phyloP scores from a whole-genome alignment of 1,140 invertebrate species.

The Pantala flavescens region DNA sequence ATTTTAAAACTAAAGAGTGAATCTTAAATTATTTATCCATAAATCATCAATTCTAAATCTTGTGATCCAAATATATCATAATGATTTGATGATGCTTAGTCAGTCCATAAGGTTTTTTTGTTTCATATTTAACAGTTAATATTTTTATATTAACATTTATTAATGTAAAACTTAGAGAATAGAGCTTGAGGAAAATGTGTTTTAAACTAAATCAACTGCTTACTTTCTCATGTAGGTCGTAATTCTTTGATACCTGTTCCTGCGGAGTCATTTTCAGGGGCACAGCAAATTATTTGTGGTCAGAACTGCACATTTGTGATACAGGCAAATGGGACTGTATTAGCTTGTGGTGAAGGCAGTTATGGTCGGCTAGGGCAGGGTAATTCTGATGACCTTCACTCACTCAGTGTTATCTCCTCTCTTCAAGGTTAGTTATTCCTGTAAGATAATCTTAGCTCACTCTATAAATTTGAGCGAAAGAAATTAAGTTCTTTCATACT shows the following conservation, averaged over 20 bases:
- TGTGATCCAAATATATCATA: no score
- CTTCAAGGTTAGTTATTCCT: slow-evolving; percentile 42
- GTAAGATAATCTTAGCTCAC: neutral
- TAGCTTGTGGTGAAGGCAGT: slow-evolving; percentile 48
- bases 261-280: slow-evolving; percentile 38
- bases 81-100: no score
- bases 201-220: no score
- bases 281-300: slow-evolving; percentile 51
- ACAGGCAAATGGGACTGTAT: slow-evolving; percentile 43
- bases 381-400: slow-evolving; percentile 48
- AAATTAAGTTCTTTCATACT: neutral
- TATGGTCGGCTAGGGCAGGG: slow-evolving; percentile 48
- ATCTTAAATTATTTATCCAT: no score
- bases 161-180: no score
- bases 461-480: neutral
- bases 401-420: slow-evolving; percentile 49
- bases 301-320: slow-evolving; percentile 52
- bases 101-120: no score
- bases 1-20: no score
- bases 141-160: no score
- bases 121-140: no score
- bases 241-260: slow-evolving; percentile 33
- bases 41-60: no score
- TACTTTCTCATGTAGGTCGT: slow-evolving; percentile 26
- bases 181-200: no score